These are phyloP conservation scores for Platichthys stellatus DNA, from an alignment of 2,113 vertebrate genomes.

Conservation along the genomic window DNA sequence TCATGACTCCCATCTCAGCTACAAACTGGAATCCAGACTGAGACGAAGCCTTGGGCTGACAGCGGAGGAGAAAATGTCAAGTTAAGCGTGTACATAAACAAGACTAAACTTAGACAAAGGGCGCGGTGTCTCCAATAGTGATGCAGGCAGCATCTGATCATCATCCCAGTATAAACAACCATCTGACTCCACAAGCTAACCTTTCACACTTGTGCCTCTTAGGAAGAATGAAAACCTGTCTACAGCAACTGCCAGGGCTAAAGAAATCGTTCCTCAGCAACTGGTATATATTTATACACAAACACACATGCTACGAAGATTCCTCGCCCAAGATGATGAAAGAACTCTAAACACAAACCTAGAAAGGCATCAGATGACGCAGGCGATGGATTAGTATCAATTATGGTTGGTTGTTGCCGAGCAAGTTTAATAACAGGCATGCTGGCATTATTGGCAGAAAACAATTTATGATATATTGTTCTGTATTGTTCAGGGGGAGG, in stretches of 20 bases:
- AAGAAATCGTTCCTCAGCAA: conserved; percentile 69
- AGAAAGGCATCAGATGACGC: conserved; percentile 66
- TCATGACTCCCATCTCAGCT: conserved; percentile 32
- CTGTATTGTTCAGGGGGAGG: conserved; percentile 23
- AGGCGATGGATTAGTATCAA: conserved; percentile 61
- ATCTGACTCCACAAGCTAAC: conserved; percentile 67
- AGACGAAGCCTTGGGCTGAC: conserved; percentile 54
- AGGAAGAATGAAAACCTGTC: conserved; percentile 69
- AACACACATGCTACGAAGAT: conserved; percentile 65
- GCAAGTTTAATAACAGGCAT: conserved; percentile 50
- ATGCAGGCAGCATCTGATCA: conserved; percentile 72
- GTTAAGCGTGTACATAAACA: conserved; percentile 69
- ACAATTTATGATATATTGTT: conserved; percentile 41
- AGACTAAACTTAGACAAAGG: conserved; percentile 75
- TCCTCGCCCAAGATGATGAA: conserved; percentile 63
- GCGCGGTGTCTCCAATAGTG: conserved; percentile 63
- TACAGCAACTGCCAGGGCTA: conserved; percentile 65
- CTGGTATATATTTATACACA: conserved; percentile 75
- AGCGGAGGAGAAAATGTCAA: conserved; percentile 72
- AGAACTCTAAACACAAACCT: conserved; percentile 67
- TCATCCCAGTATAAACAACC: conserved; percentile 72
- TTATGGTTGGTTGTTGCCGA: conserved; percentile 64
- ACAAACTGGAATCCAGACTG: conserved; percentile 46
- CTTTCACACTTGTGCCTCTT: conserved; percentile 69
- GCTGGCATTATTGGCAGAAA: conserved; percentile 44